Conservation (phyloP, 2,888 invertebrate species). For the Drosophila mimetica region DNA sequence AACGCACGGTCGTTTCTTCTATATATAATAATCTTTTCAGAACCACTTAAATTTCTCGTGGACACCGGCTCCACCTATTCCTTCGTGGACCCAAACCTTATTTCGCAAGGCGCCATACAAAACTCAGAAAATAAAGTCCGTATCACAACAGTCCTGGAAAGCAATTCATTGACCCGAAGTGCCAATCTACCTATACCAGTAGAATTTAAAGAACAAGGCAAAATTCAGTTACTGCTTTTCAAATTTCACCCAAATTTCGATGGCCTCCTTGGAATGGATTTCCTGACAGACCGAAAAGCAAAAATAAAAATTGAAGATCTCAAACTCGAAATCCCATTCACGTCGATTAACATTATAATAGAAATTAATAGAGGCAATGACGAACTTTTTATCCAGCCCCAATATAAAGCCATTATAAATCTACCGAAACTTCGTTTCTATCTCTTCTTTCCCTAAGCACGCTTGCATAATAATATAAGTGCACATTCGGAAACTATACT, state of each 20-base stretch:
- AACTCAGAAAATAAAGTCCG: not conserved
- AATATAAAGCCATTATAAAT: not conserved
- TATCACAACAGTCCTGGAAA: not conserved
- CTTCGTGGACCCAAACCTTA: not conserved
- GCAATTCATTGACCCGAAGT: not conserved
- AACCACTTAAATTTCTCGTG: not conserved
- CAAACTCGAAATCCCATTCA: not conserved
- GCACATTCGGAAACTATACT: too few species aligned
- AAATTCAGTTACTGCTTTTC: not conserved
- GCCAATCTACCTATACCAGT: not conserved
- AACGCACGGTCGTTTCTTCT: not conserved
- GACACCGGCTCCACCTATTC: not conserved
- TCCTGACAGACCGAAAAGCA: not conserved
- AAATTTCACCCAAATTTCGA: conserved; percentile 1
- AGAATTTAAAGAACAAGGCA: not conserved
- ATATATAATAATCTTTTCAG: not conserved
- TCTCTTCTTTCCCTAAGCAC: too few species aligned
- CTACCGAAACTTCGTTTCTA: too few species aligned
- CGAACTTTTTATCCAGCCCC: not conserved
- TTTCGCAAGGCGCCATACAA: not conserved
- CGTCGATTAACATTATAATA: not conserved
- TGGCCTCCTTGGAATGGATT: not conserved
- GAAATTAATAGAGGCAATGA: not conserved
- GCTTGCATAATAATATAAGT: too few species aligned
- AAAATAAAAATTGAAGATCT: not conserved